phyloP scores from a whole-genome alignment of 2,797 vertebrate genomes.

The Anas bernieri region DNA sequence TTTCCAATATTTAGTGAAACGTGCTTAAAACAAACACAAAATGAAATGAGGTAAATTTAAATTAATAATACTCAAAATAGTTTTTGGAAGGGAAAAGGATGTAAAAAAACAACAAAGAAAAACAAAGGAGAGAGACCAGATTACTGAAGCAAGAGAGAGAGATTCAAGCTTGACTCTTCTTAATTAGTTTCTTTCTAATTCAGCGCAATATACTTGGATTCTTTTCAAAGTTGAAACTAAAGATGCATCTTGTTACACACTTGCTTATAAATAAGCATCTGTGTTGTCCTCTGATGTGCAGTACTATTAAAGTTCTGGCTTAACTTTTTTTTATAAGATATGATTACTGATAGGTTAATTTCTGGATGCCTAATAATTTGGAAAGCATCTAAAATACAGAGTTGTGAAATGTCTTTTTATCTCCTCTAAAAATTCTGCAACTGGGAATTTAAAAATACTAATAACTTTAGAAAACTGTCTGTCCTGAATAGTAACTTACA shows the following conservation, averaged over 20 bases:
- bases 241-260: background rate
- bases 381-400: background rate
- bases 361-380: background rate
- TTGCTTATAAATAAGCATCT: background rate
- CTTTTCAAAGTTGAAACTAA: background rate
- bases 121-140: background rate
- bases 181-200: background rate
- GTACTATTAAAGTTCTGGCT: background rate
- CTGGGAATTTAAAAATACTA: background rate
- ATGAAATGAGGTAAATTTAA: background rate
- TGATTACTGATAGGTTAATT: background rate
- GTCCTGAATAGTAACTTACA: background rate
- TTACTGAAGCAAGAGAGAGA: background rate
- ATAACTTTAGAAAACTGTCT: background rate
- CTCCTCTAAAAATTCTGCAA: background rate
- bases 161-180: background rate
- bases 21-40: background rate
- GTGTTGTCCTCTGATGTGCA: background rate
- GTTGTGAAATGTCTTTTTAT: background rate
- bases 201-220: background rate
- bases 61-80: background rate
- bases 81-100: background rate
- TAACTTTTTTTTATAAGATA: background rate
- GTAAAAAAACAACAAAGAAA: background rate
- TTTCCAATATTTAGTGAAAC: background rate